Evolutionary conservation across 1,140 invertebrate genomes (phyloP).

Genomic region (Acyrthosiphon pisum): DNA sequence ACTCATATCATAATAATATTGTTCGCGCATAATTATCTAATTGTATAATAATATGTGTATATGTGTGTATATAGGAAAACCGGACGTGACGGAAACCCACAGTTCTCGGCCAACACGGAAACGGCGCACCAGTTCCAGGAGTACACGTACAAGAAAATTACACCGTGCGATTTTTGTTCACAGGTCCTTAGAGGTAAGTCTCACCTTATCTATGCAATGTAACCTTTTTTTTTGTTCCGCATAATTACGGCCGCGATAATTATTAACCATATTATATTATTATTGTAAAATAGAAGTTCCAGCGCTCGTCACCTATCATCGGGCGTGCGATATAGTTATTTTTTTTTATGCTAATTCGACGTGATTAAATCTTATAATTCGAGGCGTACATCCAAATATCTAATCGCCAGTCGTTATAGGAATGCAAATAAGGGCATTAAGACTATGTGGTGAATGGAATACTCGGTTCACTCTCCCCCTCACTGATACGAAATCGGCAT

Average conservation of each 20-base stretch:
- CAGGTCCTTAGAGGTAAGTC: slow-evolving; percentile 84
- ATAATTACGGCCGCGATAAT: too few species aligned
- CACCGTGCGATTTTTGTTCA: slow-evolving; percentile 91
- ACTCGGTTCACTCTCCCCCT: background rate
- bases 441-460: background rate
- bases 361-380: too few species aligned
- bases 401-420: background rate
- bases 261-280: background rate
- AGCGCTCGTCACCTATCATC: too few species aligned
- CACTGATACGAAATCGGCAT: background rate
- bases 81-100: slow-evolving; percentile 68
- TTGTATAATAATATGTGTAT: background rate
- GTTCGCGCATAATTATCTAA: background rate
- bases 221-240: background rate
- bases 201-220: background rate
- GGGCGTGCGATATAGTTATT: too few species aligned
- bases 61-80: slow-evolving; percentile 73
- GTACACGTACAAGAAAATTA: slow-evolving; percentile 95
- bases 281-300: too few species aligned
- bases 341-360: too few species aligned
- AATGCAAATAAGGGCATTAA: background rate
- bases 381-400: background rate
- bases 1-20: background rate
- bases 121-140: slow-evolving; percentile 85
- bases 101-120: slow-evolving; percentile 67